Base-by-base conservation (phyloP, 2,888 invertebrate genomes). In the Lasioglossum vierecki region DNA sequence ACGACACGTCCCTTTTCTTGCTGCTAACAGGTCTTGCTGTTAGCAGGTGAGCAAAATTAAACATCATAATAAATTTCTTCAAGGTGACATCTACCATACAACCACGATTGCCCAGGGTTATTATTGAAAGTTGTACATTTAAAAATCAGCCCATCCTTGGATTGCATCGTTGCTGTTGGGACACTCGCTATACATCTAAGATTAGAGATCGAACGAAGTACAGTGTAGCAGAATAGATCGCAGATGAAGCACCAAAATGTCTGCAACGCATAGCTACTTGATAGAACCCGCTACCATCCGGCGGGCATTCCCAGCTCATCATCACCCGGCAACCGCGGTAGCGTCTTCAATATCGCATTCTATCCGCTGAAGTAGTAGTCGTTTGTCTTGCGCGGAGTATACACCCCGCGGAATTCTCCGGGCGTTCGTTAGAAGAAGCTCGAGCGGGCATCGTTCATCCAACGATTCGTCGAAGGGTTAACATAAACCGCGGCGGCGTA, bases 381-480 rank as follows among this genome's bases (percentile, higher is more conserved):
- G 77, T 83, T 77, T 53, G 53, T 77, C 74, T 77, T 53, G 44
- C 26, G 44, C n/a, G 68, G 46, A 53, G 13, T 53, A n/a, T 72
- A 72, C 57, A n/a, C 39, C 83, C 57, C 26, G 49, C 73, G 73
- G 82, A 77, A 70, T 77, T 82, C 73, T 18, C 68, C 41, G 39
- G 18, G 68, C 35, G 73, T 77, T 74, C 83, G 82, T 77, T 78
- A 74, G 70, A 70, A 74, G 44, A 46, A n/a, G 18, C 71, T 46
- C 57, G 63, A n/a, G 57, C 44, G 53, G 53, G 66, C 44, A 76
- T 76, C 81, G 79, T 79, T 80, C 82, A 60, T 39, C 74, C 70
- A 41, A 70, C 78, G 78, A 85, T 82, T 80, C 75, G 84, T 86
- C 87, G 80, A 80, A 79, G 60, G 63, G 76, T 73, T 78, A 88